phyloP scores from a whole-genome alignment of 2,113 vertebrate species.

The Apistogramma diplotaenia region DNA sequence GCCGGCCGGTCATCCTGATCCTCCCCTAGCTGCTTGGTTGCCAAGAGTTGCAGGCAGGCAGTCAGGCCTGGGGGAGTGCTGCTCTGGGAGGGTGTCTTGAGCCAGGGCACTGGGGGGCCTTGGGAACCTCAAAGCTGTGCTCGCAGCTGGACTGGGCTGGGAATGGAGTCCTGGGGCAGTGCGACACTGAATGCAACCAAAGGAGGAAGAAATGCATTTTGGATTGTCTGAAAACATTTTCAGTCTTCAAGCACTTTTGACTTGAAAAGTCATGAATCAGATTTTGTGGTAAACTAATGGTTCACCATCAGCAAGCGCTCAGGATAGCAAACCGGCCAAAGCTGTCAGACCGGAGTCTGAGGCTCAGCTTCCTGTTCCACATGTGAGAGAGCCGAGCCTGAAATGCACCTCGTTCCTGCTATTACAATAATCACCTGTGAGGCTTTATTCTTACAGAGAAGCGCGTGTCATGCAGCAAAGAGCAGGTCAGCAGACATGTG shows the following conservation, averaged over 20 bases:
- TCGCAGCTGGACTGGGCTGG: conserved; percentile 47
- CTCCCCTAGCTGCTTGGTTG: conserved; percentile 67
- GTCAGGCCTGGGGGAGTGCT: conserved; percentile 64
- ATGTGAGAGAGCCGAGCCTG: background rate
- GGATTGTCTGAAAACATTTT: background rate
- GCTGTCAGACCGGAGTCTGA: background rate
- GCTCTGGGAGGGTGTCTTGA: conserved; percentile 40
- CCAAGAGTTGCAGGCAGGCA: conserved; percentile 69
- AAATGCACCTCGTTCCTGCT: background rate
- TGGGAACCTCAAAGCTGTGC: conserved; percentile 62
- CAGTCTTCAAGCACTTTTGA: background rate
- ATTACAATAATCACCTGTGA: background rate
- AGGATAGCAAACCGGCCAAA: background rate
- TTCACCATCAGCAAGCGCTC: background rate
- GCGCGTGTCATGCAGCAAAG: background rate
- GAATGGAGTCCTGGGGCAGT: conserved; percentile 32
- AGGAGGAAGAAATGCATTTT: conserved; percentile 1
- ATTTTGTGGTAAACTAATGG: background rate
- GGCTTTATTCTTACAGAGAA: background rate
- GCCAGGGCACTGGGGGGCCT: conserved; percentile 61
- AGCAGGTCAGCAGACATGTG: background rate
- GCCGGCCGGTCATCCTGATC: conserved; percentile 60
- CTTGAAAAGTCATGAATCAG: background rate
- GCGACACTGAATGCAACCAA: conserved; percentile 33
- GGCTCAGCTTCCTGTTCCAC: background rate